Evolutionary conservation across 2,888 invertebrate species (phyloP).

Genomic region (Drosophila fulvimacula): DNA sequence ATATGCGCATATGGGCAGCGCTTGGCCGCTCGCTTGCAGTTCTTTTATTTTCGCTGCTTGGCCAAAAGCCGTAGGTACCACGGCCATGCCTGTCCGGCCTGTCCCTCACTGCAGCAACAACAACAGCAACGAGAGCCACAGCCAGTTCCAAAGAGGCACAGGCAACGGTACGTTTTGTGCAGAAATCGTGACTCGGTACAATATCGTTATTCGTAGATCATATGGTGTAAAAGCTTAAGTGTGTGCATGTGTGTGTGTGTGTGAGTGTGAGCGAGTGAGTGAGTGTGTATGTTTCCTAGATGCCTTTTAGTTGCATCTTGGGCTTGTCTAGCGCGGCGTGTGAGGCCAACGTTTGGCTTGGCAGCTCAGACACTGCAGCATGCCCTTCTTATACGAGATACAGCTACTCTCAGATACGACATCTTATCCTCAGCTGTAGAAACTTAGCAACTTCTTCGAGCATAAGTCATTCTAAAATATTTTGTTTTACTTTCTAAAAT

Average conservation of each 20-base stretch:
- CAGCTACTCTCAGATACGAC: constrained; percentile 1
- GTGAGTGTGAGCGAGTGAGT: constrained; percentile 42
- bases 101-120: constrained; percentile 25
- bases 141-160: constrained; percentile 39
- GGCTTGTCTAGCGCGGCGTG: constrained; percentile 65
- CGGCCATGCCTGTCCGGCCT: constrained; percentile 30
- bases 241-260: constrained; percentile 49
- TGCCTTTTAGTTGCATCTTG: constrained; percentile 58
- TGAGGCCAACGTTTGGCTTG: constrained; percentile 45
- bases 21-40: constrained; percentile 34
- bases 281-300: constrained; percentile 60
- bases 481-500: background rate
- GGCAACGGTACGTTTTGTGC: constrained; percentile 80
- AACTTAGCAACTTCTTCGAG: background rate
- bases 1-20: constrained; percentile 80
- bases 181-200: constrained; percentile 84
- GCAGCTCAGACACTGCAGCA: constrained; percentile 16
- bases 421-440: background rate
- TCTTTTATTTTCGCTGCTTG: constrained; percentile 38
- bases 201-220: constrained; percentile 83
- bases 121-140: constrained; percentile 18
- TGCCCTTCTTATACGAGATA: constrained; percentile 32
- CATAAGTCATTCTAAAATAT: too few species aligned
- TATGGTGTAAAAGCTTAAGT: constrained; percentile 77
- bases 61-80: constrained; percentile 42